Evolutionary conservation across 2,797 vertebrate species (phyloP).

Genomic region (Xerus rutilus): DNA sequence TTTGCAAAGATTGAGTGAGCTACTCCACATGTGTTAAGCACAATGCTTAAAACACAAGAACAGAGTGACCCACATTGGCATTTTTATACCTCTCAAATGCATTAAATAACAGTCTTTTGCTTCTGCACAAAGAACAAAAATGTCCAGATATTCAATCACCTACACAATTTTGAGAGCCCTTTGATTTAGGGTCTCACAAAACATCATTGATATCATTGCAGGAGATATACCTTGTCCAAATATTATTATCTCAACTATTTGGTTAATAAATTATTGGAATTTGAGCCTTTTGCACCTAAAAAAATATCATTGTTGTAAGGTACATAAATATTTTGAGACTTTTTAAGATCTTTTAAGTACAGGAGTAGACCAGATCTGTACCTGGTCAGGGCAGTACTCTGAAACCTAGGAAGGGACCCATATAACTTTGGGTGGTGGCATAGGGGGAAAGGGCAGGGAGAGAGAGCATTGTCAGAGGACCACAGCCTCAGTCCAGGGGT

Average conservation of each 20-base stretch:
- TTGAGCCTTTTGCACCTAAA: background rate
- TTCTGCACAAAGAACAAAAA: slow-evolving; percentile 9
- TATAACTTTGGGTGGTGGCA: background rate
- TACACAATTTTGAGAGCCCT: background rate
- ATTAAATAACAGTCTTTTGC: slow-evolving; percentile 38
- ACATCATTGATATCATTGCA: background rate
- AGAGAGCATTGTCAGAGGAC: background rate
- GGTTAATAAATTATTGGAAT: background rate
- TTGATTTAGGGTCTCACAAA: background rate
- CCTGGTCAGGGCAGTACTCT: background rate
- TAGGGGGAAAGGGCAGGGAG: accelerated
- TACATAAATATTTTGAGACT: background rate
- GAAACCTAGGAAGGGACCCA: background rate
- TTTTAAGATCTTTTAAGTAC: background rate
- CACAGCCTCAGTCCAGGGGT: background rate
- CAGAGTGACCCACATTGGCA: background rate
- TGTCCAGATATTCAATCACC: background rate
- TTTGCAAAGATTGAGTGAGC: background rate
- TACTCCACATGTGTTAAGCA: background rate
- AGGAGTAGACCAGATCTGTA: background rate
- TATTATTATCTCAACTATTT: background rate
- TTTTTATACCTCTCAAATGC: slow-evolving; percentile 21
- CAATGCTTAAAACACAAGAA: background rate
- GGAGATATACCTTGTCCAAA: background rate
- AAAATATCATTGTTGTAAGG: background rate